Evolutionary conservation across 1,140 invertebrate species (phyloP).

Genomic region (Penaeus vannamei): DNA sequence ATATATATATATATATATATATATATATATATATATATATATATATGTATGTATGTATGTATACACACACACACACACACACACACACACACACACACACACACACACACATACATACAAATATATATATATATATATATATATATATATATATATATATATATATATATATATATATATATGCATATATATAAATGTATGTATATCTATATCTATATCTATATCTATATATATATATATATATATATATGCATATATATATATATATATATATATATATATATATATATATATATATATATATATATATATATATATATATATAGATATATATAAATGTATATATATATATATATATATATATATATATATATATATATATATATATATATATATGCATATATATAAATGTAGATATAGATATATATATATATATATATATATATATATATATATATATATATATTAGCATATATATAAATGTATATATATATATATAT

Average conservation of each 20-base stretch:
- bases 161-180: background rate
- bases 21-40: background rate
- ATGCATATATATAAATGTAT: conserved; percentile 1
- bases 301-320: background rate
- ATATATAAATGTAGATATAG: background rate
- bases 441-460: background rate
- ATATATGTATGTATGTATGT: background rate
- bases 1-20: conserved; percentile 12
- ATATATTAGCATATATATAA: too few relatives aligned
- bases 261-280: background rate
- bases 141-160: background rate
- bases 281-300: background rate
- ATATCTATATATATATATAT: conserved; percentile 20
- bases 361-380: background rate
- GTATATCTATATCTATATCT: background rate
- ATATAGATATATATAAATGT: background rate
- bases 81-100: background rate
- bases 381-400: conserved; percentile 1
- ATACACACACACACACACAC: background rate
- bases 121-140: conserved; percentile 14
- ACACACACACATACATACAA: background rate
- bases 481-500: background rate
- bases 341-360: background rate
- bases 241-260: background rate
- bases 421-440: background rate